These are phyloP conservation scores for Enoplosus armatus DNA, from an alignment of 2,797 vertebrate genomes.

Conservation along the genomic window DNA sequence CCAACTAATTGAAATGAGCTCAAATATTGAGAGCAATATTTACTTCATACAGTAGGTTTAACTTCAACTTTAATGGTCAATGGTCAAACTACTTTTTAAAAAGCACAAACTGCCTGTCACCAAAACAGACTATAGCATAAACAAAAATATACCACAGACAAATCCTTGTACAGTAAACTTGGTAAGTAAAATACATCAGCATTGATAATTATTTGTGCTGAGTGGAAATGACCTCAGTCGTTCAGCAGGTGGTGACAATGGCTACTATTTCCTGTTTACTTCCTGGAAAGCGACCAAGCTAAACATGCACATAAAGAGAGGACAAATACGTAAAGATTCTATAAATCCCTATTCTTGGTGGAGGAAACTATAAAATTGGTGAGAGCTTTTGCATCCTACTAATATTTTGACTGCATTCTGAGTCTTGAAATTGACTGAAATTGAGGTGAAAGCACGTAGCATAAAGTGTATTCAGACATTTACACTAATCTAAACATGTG, in stretches of 20 bases:
- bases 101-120: background rate
- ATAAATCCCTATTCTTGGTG: conserved; percentile 1
- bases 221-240: conserved; percentile 32
- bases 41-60: background rate
- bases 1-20: background rate
- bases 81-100: background rate
- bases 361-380: background rate
- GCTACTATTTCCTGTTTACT: conserved; percentile 33
- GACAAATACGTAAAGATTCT: background rate
- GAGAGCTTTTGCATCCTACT: background rate
- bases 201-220: background rate
- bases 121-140: background rate
- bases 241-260: conserved; percentile 29
- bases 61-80: no score
- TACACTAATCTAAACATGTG: background rate
- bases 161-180: background rate
- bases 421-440: background rate
- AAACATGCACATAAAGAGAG: background rate
- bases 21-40: background rate
- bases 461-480: background rate
- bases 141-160: background rate
- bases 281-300: conserved; percentile 25
- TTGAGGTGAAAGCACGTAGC: background rate
- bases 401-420: background rate
- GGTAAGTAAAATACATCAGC: background rate